These are phyloP conservation scores for Novumbra hubbsi DNA, from an alignment of 2,797 vertebrate species.

Conservation along the genomic window DNA sequence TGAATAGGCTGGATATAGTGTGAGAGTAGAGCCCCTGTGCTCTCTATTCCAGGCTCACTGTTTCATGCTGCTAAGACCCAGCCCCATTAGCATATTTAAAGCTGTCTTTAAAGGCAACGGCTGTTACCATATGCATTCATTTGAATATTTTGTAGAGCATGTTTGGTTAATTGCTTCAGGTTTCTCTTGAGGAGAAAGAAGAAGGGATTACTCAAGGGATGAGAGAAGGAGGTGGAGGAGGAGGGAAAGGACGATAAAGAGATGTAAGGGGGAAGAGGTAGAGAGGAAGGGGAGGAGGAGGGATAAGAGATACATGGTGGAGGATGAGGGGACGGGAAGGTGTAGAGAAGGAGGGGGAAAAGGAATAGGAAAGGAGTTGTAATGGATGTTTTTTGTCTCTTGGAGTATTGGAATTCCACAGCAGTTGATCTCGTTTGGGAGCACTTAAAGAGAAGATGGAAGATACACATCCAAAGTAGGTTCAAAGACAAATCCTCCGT, in stretches of 20 bases:
- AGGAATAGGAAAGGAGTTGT: slow-evolving; percentile 17
- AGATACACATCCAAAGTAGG: slow-evolving; percentile 23
- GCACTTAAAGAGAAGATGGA: slow-evolving; percentile 35
- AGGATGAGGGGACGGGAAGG: neutral
- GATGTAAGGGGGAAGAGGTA: neutral
- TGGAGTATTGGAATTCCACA: slow-evolving; percentile 32
- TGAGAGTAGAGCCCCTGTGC: neutral
- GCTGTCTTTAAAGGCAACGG: slow-evolving; percentile 27
- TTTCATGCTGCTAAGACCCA: slow-evolving; percentile 1
- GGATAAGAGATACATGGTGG: slow-evolving; percentile 19
- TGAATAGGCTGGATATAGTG: neutral
- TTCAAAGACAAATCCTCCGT: slow-evolving; percentile 32
- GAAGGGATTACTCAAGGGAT: neutral
- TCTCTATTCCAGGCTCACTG: neutral
- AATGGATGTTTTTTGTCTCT: slow-evolving; percentile 50
- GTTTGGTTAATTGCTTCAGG: slow-evolving; percentile 46
- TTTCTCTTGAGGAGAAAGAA: slow-evolving; percentile 14
- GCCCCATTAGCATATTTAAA: slow-evolving; percentile 48
- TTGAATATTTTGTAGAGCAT: slow-evolving; percentile 26
- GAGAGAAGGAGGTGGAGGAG: slow-evolving; percentile 7
- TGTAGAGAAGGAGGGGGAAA: slow-evolving; percentile 8
- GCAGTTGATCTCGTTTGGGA: slow-evolving; percentile 52
- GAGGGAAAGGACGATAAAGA: slow-evolving; percentile 14
- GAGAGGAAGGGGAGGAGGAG: neutral
- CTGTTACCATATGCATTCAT: slow-evolving; percentile 13